Conservation (phyloP, 1,140 invertebrate species). For the Cotesia glomerata region DNA sequence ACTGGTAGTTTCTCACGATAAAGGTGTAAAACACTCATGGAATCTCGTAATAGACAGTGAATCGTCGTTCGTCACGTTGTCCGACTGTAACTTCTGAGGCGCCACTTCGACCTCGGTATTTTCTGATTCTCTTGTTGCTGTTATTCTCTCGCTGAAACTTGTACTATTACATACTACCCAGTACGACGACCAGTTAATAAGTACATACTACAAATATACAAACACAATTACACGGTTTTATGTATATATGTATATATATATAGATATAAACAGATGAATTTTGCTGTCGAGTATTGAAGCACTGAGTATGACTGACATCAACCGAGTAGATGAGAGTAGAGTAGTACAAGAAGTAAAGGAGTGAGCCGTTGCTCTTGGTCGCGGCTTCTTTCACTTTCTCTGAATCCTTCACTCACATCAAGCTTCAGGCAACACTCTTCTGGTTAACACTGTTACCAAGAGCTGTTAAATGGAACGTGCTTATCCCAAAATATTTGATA, state of each 20-base stretch:
- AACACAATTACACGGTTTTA: too few relatives aligned
- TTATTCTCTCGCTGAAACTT: background rate
- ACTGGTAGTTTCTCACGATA: constrained; percentile 4
- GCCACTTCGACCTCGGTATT: constrained; percentile 3
- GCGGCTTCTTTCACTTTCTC: constrained; percentile 19
- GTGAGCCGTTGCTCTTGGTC: background rate
- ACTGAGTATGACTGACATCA: too few relatives aligned
- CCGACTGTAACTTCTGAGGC: constrained; percentile 9
- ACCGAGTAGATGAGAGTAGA: too few relatives aligned
- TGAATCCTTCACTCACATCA: constrained; percentile 5
- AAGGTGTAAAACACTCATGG: constrained; percentile 9
- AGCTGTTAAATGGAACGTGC: background rate
- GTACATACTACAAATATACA: too few relatives aligned
- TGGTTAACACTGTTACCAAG: background rate
- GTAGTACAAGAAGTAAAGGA: too few relatives aligned
- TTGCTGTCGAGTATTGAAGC: too few relatives aligned
- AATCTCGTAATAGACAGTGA: constrained; percentile 22
- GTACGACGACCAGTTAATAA: too few relatives aligned
- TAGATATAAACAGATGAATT: too few relatives aligned
- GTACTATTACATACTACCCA: too few relatives aligned
- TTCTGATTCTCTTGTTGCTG: background rate
- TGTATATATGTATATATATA: too few relatives aligned
- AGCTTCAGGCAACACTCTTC: background rate
- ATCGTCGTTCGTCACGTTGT: constrained; percentile 25
- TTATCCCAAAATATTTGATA: too few relatives aligned